A percentile compares a stretch with the other conserved stretches of the same genome.
These are phyloP conservation scores for Anisognathus igniventris DNA, from an alignment of 2,797 vertebrate species.

Conservation along the genomic window DNA sequence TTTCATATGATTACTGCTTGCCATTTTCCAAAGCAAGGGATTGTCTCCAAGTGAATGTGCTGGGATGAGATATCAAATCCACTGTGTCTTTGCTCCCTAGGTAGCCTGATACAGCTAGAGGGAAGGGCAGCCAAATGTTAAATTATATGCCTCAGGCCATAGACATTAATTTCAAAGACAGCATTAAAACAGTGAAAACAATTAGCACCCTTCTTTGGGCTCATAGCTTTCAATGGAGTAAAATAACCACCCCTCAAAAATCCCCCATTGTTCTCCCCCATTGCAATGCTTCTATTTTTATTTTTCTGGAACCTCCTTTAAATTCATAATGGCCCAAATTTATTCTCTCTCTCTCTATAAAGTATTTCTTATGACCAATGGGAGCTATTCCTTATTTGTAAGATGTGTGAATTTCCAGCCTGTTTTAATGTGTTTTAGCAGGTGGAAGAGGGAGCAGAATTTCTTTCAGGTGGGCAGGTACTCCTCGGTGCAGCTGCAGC, in stretches of 20 bases:
- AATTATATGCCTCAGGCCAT: neutral
- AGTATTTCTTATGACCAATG: neutral
- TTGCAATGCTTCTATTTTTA: neutral
- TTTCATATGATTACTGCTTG: neutral
- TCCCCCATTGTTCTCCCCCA: rapidly evolving
- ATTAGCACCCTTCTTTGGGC: neutral
- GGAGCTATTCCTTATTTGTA: neutral
- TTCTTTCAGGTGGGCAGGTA: neutral
- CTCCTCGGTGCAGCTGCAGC: neutral
- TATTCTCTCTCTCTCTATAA: neutral
- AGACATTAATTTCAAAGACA: neutral
- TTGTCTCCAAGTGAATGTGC: neutral
- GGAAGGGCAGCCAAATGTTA: neutral
- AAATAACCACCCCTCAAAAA: neutral
- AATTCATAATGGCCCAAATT: neutral
- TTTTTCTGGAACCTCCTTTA: neutral
- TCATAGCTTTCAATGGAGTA: neutral
- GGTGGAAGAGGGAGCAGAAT: neutral
- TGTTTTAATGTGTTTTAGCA: neutral
- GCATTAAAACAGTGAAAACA: neutral
- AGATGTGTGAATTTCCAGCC: neutral
- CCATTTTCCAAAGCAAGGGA: neutral
- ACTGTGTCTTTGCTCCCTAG: neutral
- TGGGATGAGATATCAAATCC: neutral
- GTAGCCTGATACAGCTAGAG: neutral